Conservation (phyloP, 2,113 vertebrate species). For the Poicephalus gulielmi region DNA sequence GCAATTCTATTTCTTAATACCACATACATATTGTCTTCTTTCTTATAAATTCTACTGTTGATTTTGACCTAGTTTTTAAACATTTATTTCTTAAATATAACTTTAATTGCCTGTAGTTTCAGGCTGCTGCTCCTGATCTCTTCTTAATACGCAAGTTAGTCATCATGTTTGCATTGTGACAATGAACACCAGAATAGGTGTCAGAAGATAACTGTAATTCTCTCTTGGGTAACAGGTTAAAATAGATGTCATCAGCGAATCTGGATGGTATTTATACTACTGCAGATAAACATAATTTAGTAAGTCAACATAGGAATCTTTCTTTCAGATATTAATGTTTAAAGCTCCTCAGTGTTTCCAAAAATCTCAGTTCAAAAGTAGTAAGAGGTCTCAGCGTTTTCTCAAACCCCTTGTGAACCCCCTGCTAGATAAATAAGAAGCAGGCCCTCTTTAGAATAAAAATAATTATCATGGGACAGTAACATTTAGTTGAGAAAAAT, state of each 20-base stretch:
- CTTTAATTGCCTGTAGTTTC: not conserved
- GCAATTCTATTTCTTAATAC: not conserved
- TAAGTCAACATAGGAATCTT: not conserved
- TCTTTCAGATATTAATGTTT: not conserved
- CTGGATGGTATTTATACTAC: not conserved
- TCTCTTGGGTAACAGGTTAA: not conserved
- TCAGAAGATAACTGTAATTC: not conserved
- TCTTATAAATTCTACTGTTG: not conserved
- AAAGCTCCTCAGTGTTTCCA: not conserved
- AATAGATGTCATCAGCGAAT: not conserved
- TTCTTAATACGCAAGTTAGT: not conserved
- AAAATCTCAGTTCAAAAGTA: not conserved
- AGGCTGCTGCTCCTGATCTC: not conserved
- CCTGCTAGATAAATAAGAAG: not conserved
- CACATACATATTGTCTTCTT: not conserved
- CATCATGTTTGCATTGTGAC: not conserved
- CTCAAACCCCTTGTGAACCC: not conserved
- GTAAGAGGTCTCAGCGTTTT: not conserved
- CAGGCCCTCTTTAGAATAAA: not conserved
- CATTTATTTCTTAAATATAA: not conserved
- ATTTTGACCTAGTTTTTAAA: not conserved
- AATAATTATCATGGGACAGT: not conserved
- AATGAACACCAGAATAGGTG: accelerated
- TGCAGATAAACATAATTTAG: not conserved
- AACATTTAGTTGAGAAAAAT: not conserved